Percentiles rank a stretch among this genome's conserved stretches.
These are phyloP conservation scores for Dendrocincla fuliginosa DNA, from an alignment of 2,797 vertebrate species.

Conservation along the genomic window DNA sequence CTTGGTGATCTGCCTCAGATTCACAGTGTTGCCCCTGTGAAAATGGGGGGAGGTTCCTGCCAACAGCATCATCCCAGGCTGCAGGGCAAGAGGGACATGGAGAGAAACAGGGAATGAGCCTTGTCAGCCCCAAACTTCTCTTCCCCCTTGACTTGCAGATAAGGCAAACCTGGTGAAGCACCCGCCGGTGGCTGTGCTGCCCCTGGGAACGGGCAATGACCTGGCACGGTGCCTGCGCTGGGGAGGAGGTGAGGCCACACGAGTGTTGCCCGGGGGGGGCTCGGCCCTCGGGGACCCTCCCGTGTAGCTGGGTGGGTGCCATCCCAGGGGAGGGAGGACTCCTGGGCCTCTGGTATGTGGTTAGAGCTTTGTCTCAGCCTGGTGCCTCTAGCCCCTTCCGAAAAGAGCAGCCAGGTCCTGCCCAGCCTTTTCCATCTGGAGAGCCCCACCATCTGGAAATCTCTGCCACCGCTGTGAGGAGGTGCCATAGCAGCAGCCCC, in stretches of 20 bases:
- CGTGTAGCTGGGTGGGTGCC: accelerated
- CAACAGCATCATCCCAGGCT: not conserved
- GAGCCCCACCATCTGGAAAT: not conserved
- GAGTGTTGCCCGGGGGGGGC: accelerated
- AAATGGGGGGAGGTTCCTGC: not conserved
- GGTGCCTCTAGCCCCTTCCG: not conserved
- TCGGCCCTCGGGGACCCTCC: accelerated
- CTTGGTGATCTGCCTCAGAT: accelerated
- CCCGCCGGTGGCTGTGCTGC: conserved; percentile 90
- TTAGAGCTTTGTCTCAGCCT: not conserved
- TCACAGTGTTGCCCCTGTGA: accelerated
- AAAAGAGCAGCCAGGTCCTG: not conserved
- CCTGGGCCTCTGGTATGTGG: not conserved
- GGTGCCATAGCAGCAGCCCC: accelerated
- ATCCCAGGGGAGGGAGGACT: not conserved
- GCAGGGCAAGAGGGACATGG: accelerated
- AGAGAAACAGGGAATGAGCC: not conserved
- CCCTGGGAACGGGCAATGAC: conserved; percentile 94
- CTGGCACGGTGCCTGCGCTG: conserved; percentile 91
- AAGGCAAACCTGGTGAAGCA: conserved; percentile 86
- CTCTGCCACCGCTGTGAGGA: not conserved
- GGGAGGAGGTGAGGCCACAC: conserved; percentile 89
- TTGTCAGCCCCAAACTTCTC: not conserved
- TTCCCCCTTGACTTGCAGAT: conserved; percentile 76
- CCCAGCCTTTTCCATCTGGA: not conserved